Evolutionary conservation across 2,888 invertebrate genomes (phyloP).

Genomic region (Pyrocoelia pectoralis): DNA sequence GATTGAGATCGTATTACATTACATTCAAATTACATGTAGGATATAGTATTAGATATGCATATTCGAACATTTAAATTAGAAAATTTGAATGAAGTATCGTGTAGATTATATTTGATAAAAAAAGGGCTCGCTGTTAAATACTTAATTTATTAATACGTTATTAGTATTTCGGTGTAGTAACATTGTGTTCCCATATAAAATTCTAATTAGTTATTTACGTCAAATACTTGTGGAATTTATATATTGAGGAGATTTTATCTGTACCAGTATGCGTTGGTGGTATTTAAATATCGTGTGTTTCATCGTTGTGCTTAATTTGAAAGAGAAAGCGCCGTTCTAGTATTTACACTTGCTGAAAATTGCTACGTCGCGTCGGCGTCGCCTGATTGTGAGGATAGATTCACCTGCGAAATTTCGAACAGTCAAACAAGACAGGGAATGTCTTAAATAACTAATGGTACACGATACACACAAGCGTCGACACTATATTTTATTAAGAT

Average conservation of each 20-base stretch:
- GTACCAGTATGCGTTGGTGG: too few species aligned
- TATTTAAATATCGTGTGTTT: too few species aligned
- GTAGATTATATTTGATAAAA: constrained; percentile 19
- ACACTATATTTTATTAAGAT: too few species aligned
- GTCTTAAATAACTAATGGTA: too few species aligned
- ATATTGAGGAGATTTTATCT: not conserved
- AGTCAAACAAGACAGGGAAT: too few species aligned
- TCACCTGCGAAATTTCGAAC: too few species aligned
- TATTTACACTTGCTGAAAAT: too few species aligned
- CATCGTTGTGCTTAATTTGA: too few species aligned
- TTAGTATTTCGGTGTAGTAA: constrained; percentile 10
- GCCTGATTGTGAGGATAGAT: too few species aligned
- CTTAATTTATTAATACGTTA: constrained; percentile 12
- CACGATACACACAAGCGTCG: too few species aligned
- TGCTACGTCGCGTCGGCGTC: too few species aligned
- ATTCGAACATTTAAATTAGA: constrained; percentile 17
- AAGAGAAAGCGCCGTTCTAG: too few species aligned
- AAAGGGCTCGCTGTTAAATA: constrained; percentile 3
- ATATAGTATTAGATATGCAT: constrained; percentile 19
- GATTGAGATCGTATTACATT: constrained; percentile 55
- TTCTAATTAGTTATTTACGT: constrained; percentile 5
- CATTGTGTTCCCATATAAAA: not conserved
- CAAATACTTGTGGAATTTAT: not conserved
- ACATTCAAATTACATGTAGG: constrained; percentile 47
- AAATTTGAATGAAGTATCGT: constrained; percentile 22